phyloP scores from a whole-genome alignment of 2,113 vertebrate genomes.

The Actenoides hombroni region DNA sequence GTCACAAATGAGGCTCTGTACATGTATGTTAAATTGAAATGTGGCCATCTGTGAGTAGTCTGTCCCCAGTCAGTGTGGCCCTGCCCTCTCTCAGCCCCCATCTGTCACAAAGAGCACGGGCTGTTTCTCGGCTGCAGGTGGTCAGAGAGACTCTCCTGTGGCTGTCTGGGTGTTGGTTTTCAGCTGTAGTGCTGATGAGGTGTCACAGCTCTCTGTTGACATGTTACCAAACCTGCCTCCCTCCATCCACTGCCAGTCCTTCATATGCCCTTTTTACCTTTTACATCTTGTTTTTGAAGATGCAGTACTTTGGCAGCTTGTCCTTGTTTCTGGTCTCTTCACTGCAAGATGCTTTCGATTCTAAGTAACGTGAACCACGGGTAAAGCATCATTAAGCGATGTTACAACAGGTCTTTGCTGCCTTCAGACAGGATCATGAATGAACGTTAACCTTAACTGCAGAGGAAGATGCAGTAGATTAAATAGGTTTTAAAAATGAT shows the following conservation, averaged over 20 bases:
- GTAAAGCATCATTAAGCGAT: neutral
- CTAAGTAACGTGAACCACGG: neutral
- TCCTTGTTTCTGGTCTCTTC: neutral
- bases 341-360: neutral
- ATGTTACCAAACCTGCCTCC: neutral
- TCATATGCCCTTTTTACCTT: neutral
- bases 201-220: neutral
- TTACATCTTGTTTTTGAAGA: neutral
- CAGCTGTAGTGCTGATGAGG: neutral
- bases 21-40: rapidly evolving
- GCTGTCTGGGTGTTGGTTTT: neutral
- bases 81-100: neutral
- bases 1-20: neutral
- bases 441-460: neutral
- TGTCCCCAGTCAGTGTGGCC: neutral
- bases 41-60: neutral
- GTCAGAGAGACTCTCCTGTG: neutral
- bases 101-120: neutral
- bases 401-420: neutral
- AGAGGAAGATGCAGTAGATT: neutral
- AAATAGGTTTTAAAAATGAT: neutral
- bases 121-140: neutral
- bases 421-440: neutral
- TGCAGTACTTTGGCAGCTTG: neutral
- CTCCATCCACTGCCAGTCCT: neutral